phyloP scores from a whole-genome alignment of 2,113 vertebrate genomes.

The Sardina pilchardus region DNA sequence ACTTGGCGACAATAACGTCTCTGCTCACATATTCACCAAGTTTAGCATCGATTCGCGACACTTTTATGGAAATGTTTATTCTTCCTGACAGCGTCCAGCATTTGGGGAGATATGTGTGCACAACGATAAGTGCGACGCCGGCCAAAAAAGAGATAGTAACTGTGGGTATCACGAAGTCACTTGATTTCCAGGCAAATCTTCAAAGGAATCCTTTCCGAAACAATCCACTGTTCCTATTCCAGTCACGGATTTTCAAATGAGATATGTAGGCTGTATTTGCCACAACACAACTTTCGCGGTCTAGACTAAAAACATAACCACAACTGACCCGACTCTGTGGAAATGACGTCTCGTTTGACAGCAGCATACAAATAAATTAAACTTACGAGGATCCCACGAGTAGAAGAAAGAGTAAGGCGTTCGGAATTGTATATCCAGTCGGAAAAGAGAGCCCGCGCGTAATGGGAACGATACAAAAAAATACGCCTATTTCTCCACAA shows the following conservation, averaged over 20 bases:
- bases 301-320: conserved; percentile 38
- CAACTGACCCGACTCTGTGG: conserved; percentile 53
- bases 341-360: conserved; percentile 64
- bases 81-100: conserved; percentile 35
- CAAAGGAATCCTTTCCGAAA: conserved; percentile 27
- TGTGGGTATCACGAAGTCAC: background rate
- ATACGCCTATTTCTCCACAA: conserved; percentile 33
- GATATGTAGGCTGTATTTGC: conserved; percentile 11
- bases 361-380: conserved; percentile 61
- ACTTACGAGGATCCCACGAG: conserved; percentile 50
- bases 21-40: conserved; percentile 57
- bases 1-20: conserved; percentile 38
- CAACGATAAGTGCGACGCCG: conserved; percentile 16
- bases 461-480: conserved; percentile 20
- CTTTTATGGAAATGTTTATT: conserved; percentile 33
- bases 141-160: conserved; percentile 25
- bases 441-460: conserved; percentile 37
- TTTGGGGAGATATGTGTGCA: conserved; percentile 7
- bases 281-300: conserved; percentile 26
- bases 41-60: conserved; percentile 52
- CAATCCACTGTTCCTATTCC: conserved; percentile 23
- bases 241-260: conserved; percentile 22
- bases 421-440: conserved; percentile 2
- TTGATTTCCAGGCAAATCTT: conserved; percentile 25
- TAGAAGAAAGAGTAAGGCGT: conserved; percentile 26